A percentile compares a stretch with the other conserved stretches of the same genome.
These are phyloP conservation scores for Selene dorsalis DNA, from an alignment of 2,797 vertebrate species.

Conservation along the genomic window DNA sequence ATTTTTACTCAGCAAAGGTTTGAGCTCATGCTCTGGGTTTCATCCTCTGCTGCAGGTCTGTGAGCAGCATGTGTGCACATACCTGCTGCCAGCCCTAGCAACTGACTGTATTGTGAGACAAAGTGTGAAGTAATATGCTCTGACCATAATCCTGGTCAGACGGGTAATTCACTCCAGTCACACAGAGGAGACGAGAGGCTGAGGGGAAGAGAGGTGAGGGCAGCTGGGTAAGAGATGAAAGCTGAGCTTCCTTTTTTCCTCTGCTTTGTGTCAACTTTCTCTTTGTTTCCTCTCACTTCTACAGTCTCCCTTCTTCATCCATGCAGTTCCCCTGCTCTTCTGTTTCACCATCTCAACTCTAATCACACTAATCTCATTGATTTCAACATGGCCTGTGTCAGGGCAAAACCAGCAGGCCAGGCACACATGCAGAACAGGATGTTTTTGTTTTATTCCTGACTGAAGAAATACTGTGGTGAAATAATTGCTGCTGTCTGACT, in stretches of 20 bases:
- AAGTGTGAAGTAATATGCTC: constrained; percentile 71
- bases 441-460: background rate
- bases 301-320: background rate
- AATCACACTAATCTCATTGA: background rate
- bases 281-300: constrained; percentile 24
- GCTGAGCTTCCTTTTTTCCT: constrained; percentile 37
- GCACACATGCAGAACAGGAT: background rate
- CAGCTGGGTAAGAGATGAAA: constrained; percentile 49
- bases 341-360: constrained; percentile 27
- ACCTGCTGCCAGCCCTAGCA: constrained; percentile 65
- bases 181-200: background rate
- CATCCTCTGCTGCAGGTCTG: constrained; percentile 63
- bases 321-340: background rate
- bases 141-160: constrained; percentile 58
- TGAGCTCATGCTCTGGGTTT: constrained; percentile 30
- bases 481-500: constrained; percentile 9
- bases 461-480: constrained; percentile 3
- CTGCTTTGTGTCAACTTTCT: constrained; percentile 36
- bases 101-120: constrained; percentile 69
- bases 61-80: constrained; percentile 70
- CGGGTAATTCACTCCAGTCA: constrained; percentile 54
- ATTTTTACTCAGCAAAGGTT: constrained; percentile 24
- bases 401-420: background rate
- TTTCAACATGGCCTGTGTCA: background rate
- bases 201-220: constrained; percentile 13